phyloP scores from a whole-genome alignment of 2,797 vertebrate species.

The Phoebastria nigripes region DNA sequence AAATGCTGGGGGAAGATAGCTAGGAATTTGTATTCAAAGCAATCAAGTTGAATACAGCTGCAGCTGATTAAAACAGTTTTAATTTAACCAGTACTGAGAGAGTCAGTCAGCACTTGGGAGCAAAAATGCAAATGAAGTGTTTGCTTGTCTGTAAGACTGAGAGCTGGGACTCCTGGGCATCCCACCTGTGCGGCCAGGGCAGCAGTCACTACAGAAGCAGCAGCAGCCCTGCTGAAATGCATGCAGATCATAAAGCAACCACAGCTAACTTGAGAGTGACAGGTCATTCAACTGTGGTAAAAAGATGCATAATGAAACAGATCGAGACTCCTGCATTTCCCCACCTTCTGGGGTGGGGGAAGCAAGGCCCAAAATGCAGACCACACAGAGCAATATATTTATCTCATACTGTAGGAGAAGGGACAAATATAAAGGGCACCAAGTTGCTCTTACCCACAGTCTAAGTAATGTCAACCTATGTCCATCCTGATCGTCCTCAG shows the following conservation, averaged over 20 bases:
- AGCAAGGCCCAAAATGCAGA: neutral
- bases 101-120: neutral
- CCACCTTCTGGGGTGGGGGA: neutral
- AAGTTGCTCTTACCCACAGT: neutral
- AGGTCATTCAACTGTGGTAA: neutral
- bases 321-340: neutral
- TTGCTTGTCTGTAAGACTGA: neutral
- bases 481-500: neutral
- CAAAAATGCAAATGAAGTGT: neutral
- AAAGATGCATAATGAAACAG: neutral
- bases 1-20: conserved; percentile 10
- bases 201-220: neutral
- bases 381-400: neutral
- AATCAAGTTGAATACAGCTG: neutral
- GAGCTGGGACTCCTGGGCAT: neutral
- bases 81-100: conserved; percentile 14
- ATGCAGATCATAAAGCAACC: neutral
- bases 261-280: neutral
- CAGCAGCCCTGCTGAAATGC: neutral
- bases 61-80: conserved; percentile 9
- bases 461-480: neutral
- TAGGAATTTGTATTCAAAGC: neutral
- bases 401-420: neutral
- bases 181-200: neutral
- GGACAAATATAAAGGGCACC: neutral